Conservation (phyloP, 2,888 invertebrate genomes). For the Pemphredon lugubris region DNA sequence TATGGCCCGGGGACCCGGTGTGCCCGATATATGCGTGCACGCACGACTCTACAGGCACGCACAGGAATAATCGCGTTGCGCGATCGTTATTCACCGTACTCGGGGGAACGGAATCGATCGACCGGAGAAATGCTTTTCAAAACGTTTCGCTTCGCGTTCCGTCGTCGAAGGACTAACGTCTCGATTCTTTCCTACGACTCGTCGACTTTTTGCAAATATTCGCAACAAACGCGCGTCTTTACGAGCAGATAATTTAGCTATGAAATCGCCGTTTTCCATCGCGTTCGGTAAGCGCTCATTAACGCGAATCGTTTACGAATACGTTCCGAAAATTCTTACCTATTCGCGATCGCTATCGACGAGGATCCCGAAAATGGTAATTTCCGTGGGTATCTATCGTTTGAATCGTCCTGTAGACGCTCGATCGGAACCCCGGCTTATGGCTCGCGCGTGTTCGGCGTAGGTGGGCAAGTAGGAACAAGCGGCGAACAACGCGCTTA, state of each 20-base stretch:
- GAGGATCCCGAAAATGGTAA: too few species aligned
- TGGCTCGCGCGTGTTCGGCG: slow-evolving; percentile 71
- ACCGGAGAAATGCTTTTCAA: neutral
- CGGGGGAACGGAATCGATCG: neutral
- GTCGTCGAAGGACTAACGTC: too few species aligned
- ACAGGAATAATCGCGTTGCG: slow-evolving; percentile 47
- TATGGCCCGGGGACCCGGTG: slow-evolving; percentile 37
- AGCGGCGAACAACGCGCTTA: slow-evolving; percentile 77
- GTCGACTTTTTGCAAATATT: too few species aligned
- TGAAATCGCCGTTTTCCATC: too few species aligned
- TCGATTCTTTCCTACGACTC: too few species aligned
- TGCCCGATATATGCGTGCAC: slow-evolving; percentile 35
- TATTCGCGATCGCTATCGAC: too few species aligned
- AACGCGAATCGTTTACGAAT: too few species aligned
- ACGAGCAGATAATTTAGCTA: too few species aligned
- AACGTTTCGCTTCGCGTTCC: neutral
- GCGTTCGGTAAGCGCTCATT: too few species aligned
- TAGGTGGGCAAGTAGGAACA: slow-evolving; percentile 76
- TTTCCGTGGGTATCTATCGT: slow-evolving; percentile 7
- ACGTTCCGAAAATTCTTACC: too few species aligned
- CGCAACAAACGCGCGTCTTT: too few species aligned
- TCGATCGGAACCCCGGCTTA: slow-evolving; percentile 63
- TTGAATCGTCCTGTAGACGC: slow-evolving; percentile 63
- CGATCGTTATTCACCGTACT: slow-evolving; percentile 32
- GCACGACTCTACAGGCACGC: slow-evolving; percentile 37